phyloP scores from a whole-genome alignment of 2,888 invertebrate species.

The Lepidochrysops patricia region DNA sequence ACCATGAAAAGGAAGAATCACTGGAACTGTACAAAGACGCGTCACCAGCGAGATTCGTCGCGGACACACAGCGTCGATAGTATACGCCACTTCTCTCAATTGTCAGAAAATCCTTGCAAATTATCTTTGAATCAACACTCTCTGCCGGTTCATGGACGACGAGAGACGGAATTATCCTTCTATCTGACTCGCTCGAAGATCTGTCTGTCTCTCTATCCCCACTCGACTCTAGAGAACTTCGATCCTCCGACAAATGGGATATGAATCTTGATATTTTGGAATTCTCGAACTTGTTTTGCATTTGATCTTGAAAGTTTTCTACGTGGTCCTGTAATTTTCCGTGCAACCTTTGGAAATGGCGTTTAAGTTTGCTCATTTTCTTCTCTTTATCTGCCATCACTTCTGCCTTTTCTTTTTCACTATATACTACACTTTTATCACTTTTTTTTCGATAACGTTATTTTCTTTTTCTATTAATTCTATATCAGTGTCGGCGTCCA shows the following conservation, averaged over 20 bases:
- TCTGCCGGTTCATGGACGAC: slow-evolving; percentile 44
- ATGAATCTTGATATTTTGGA: slow-evolving; percentile 47
- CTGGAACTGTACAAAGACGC: slow-evolving; percentile 42
- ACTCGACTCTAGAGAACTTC: slow-evolving; percentile 39
- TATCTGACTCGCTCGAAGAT: slow-evolving; percentile 33
- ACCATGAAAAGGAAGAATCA: slow-evolving; percentile 49
- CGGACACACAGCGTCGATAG: slow-evolving; percentile 45
- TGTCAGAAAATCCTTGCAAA: slow-evolving; percentile 47
- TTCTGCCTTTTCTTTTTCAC: background rate
- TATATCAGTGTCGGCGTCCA: background rate
- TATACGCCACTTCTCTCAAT: slow-evolving; percentile 46
- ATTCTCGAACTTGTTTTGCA: slow-evolving; percentile 52
- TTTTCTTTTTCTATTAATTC: background rate
- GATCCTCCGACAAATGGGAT: slow-evolving; percentile 52
- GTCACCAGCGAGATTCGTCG: slow-evolving; percentile 43
- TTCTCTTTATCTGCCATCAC: slow-evolving; percentile 49
- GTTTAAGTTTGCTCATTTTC: slow-evolving; percentile 52
- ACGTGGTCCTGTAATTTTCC: slow-evolving; percentile 58
- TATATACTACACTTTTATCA: background rate
- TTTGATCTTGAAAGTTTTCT: slow-evolving; percentile 59
- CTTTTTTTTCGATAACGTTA: background rate
- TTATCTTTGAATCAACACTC: slow-evolving; percentile 29
- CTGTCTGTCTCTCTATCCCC: slow-evolving; percentile 28
- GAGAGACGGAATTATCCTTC: slow-evolving; percentile 43
- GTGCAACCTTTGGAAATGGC: slow-evolving; percentile 48